Evolutionary conservation across 2,797 vertebrate genomes (phyloP), one percentile per base, ranked within the genome.

Genomic region (Tapirus indicus): DNA sequence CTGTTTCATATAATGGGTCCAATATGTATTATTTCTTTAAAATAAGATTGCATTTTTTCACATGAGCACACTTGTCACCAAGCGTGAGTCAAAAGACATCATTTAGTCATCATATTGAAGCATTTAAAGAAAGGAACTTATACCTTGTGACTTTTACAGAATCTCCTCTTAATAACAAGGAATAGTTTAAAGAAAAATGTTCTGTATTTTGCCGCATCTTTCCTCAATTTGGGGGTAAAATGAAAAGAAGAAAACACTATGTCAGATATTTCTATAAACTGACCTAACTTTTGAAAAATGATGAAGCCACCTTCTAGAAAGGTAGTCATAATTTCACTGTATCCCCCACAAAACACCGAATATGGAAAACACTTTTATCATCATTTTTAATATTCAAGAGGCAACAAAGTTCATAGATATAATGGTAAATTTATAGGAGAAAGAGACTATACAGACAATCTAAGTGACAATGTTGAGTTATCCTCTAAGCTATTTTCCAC

Each of bases 401-500:
- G 14, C 32, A 84, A 88, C 49, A 93, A 75, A 54, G 69, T 83
- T 66, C 41, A 58, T 90, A 80, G 18, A 78, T 66, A 75, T 77
- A 87, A 75, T 41, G 2, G 38, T 16, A 62, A 85, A 21, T 77
- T 32, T 68, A 41, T 83, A 60, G 18, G 4, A 32, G 47, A 75
- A 93, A 85, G 13, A 41, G 8, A 18, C 29, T 29, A 23, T 38
- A 60, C 6, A 69, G 16, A 52, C 62, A 88, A 44, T 85, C 41
- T 23, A 78, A 85, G 12, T 79, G 49, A 86, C 25, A 77, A 71
- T 89, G 6, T 54, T 38, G 64, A n/a, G 6, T 83, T 27, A 94
- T 47, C 75, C 77, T n/a, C 21, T 94, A 94, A 62, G 82, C 64
- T 56, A 9, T 80, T 95, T 80, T 69, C 90, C 56, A 56, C 32